Evolutionary conservation across 2,888 invertebrate genomes (phyloP), one percentile per base, ranked within the genome.

Genomic region (Conchocele bisecta): DNA sequence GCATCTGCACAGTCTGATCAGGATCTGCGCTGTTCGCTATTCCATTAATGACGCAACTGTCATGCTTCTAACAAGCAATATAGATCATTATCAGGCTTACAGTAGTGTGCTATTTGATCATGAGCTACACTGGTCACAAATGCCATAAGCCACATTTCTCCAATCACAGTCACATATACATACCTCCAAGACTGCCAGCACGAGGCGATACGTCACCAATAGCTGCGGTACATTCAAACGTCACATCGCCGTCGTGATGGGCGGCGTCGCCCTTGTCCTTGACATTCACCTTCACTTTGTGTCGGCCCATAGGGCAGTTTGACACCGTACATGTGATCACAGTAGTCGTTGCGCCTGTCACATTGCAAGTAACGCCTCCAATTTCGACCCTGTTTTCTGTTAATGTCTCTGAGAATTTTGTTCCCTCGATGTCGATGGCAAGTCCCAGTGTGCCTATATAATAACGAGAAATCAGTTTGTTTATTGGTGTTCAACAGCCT

Each of bases 361-460:
- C 78, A 5, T 46, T 26, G 46, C 88, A 88, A 5, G 44, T 50
- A 3, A 77, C 77, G 1, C 80, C 84, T n/a, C 83, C 87, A 17
- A 88, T 69, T 7, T 26, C 61, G 5, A 88, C 85, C 0, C 20
- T 48, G 44, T 84, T 83, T 9, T 82, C 74, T 11, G 68, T 22
- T 3, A 39, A 2, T 7, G 48, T 59, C 11, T 69, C 33, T 22
- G 77, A 77, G 65, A 88, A 89, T 3, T 83, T 83, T 4, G 74
- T 65, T 13, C 89, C 89, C n/a, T 75, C 74, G 39, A 89, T 78
- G 6, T 4, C 17, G 7, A 67, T 41, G 3, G 65, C 31, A 4
- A 73, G 72, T n/a, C 63, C 50, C 24, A 69, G 28, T 4, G 72
- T n/a, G n/a, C n/a, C n/a, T n/a, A n/a, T n/a, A n/a, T n/a, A n/a